Evolutionary conservation across 2,113 vertebrate genomes (phyloP).

Genomic region (Patagioenas fasciata): DNA sequence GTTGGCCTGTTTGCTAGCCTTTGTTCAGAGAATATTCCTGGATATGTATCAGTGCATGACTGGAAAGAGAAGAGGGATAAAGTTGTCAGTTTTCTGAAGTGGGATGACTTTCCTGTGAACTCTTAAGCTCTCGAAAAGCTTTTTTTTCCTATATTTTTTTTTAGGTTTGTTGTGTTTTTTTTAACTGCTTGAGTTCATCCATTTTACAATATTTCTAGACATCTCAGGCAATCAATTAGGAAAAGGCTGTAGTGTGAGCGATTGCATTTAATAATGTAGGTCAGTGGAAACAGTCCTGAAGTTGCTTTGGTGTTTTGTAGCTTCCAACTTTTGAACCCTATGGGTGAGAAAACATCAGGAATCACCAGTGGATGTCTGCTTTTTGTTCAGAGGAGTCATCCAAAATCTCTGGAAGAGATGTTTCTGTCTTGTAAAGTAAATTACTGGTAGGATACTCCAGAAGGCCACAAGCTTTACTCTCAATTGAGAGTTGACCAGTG

Average conservation of each 20-base stretch:
- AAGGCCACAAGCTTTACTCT: not conserved
- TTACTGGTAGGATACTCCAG: not conserved
- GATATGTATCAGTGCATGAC: not conserved
- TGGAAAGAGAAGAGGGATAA: not conserved
- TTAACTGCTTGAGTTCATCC: not conserved
- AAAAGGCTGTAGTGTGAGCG: not conserved
- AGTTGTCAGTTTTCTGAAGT: not conserved
- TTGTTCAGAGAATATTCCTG: not conserved
- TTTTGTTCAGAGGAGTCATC: not conserved
- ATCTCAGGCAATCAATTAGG: not conserved
- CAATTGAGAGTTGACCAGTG: not conserved
- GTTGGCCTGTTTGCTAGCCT: not conserved
- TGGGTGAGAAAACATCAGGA: not conserved
- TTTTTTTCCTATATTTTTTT: fast-evolving
- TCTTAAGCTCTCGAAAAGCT: not conserved
- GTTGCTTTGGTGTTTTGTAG: not conserved
- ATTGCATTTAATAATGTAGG: not conserved
- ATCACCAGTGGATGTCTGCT: not conserved
- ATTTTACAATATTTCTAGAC: not conserved
- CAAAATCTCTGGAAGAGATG: not conserved
- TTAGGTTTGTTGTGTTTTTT: not conserved
- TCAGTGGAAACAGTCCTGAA: not conserved
- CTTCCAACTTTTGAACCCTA: not conserved
- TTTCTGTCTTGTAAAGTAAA: not conserved
- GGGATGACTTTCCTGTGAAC: not conserved